Percentiles rank a stretch among this genome's conserved stretches.
phyloP scores from a whole-genome alignment of 2,888 invertebrate genomes.

The Stenodema calcarata region DNA sequence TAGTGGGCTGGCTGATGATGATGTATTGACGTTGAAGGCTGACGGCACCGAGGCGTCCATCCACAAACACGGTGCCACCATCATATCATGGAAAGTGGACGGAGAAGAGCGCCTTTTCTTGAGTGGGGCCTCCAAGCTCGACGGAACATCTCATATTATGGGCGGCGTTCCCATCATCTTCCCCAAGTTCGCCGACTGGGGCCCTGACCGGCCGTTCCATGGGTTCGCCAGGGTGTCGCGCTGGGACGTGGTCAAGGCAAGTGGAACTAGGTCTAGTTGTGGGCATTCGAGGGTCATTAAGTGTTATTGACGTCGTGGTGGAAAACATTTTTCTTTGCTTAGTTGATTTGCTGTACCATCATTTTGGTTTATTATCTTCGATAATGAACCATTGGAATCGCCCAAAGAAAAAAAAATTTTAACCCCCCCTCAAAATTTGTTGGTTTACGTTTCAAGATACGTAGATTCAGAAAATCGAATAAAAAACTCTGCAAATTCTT shows the following conservation, averaged over 20 bases:
- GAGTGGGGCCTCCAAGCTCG: slow-evolving; percentile 27
- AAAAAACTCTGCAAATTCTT: no score
- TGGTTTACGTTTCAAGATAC: no score
- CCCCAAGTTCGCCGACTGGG: slow-evolving; percentile 42
- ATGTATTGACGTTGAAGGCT: neutral
- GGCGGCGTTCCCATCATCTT: slow-evolving; percentile 33
- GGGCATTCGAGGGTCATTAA: no score
- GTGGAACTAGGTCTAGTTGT: neutral
- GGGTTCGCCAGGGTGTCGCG: slow-evolving; percentile 15
- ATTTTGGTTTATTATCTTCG: no score
- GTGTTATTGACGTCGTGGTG: no score
- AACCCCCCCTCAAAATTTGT: no score
- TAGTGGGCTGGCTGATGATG: neutral
- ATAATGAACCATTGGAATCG: no score
- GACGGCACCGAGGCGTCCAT: slow-evolving; percentile 18
- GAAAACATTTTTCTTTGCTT: no score
- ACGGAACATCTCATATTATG: slow-evolving; percentile 24
- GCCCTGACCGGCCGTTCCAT: slow-evolving; percentile 18
- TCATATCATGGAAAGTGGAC: slow-evolving; percentile 28
- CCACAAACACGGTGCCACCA: slow-evolving; percentile 8
- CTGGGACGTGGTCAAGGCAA: neutral
- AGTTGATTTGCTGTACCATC: no score
- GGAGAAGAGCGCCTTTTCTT: slow-evolving; percentile 19
- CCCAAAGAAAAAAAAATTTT: no score
- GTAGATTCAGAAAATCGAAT: no score